Evolutionary conservation across 2,113 vertebrate species (phyloP).

Genomic region (Odocoileus virginianus): DNA sequence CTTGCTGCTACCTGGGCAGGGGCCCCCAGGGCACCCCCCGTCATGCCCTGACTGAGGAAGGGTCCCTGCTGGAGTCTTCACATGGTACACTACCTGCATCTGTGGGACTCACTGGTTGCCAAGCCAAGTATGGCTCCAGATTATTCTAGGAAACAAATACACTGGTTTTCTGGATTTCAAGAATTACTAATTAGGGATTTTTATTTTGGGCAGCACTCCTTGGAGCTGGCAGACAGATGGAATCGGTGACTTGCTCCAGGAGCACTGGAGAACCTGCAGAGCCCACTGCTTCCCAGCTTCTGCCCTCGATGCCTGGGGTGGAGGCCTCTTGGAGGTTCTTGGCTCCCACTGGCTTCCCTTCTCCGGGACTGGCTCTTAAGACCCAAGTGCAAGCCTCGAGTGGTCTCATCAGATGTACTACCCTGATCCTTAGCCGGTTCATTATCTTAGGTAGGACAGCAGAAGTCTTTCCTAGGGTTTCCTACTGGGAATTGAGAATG

Average conservation of each 20-base stretch:
- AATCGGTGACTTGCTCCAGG: constrained; percentile 58
- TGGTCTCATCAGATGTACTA: not conserved
- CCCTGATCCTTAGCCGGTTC: not conserved
- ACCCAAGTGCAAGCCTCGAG: not conserved
- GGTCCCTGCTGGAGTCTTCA: constrained; percentile 11
- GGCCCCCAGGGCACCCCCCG: not conserved
- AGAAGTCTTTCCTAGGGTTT: not conserved
- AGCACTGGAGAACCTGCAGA: not conserved
- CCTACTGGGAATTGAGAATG: not conserved
- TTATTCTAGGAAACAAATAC: constrained; percentile 76
- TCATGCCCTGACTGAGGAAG: not conserved
- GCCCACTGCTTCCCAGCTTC: not conserved
- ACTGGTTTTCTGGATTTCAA: constrained; percentile 72
- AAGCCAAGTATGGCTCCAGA: constrained; percentile 59
- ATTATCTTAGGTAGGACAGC: not conserved
- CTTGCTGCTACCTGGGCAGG: constrained; percentile 1
- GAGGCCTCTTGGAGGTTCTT: not conserved
- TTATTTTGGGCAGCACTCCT: constrained; percentile 72
- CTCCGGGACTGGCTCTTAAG: not conserved
- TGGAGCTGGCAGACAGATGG: constrained; percentile 66
- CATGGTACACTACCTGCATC: not conserved
- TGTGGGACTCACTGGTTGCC: constrained; percentile 49
- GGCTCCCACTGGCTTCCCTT: not conserved
- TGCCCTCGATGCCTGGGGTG: not conserved
- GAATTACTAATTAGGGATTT: constrained; percentile 70